Base-by-base conservation (phyloP, 2,797 vertebrate genomes). In the Rhinophrynus dorsalis region DNA sequence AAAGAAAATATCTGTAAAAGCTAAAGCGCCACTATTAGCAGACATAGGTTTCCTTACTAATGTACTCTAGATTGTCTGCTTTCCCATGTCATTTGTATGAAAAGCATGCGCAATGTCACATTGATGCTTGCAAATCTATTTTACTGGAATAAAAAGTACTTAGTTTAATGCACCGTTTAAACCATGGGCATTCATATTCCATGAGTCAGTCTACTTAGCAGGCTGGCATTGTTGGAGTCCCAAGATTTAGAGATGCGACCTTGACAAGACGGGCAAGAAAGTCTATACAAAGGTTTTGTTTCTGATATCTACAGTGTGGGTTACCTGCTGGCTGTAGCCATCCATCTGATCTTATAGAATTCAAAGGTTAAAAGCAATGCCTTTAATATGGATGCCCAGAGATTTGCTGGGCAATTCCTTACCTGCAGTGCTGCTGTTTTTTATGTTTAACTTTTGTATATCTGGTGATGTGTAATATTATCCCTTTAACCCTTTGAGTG, bases 141-240 rank as follows among this genome's bases (percentile, higher is more conserved):
- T 32, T 26, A 54, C 24, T 30, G 38, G 26, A 51, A 38, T 23
- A 26, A 13, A 48, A 65, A 51, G 37, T 47, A 27, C 44, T 37
- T 50, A 15, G 20, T 42, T 66, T 21, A 35, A 27, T 33, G 55
- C 32, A 50, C 52, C 51, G 20, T 23, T 35, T 47, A 15, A 21
- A 13, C 15, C 30, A 10, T 11, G 62, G 23, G 8, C 48, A 66
- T 67, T 62, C 37, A 47, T 70, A 29, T 56, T 47, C 38, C 18
- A 8, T 27, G 67, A 62, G 48, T 70, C 67, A 61, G 45, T 27
- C 56, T 15, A 8, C 44, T 56, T 21, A 23, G 38, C 63, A 20
- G 45, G 20, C 37, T 26, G 27, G 15, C 29, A 20, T 55, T 55
- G 18, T 70, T 26, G 11, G n/a, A 27, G 37, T 2, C 11, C 1